Evolutionary conservation across 2,113 vertebrate genomes (phyloP).

Genomic region (Thalassoma bifasciatum): DNA sequence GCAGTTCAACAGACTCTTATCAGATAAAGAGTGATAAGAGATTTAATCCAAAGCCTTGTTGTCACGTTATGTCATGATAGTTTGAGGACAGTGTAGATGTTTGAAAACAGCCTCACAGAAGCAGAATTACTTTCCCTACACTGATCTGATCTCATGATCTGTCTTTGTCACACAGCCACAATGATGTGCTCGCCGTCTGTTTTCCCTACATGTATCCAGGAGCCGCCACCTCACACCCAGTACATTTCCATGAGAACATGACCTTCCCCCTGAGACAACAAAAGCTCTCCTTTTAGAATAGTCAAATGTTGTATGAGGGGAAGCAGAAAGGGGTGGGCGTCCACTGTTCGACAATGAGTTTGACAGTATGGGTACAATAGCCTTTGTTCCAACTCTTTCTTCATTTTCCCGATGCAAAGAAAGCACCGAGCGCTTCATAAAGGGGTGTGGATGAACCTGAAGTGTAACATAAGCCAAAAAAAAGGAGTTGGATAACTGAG

Average conservation of each 20-base stretch:
- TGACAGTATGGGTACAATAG: constrained; percentile 45
- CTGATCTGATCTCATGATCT: neutral
- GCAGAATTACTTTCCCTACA: neutral
- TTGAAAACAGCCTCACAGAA: neutral
- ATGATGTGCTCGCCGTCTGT: constrained; percentile 19
- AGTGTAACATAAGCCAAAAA: constrained; percentile 2
- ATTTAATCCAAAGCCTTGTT: too few relatives aligned
- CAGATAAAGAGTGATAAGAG: too few relatives aligned
- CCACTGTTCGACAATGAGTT: constrained; percentile 56
- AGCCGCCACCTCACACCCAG: constrained; percentile 54
- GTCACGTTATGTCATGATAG: too few relatives aligned
- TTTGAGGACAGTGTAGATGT: neutral
- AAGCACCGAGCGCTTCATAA: constrained; percentile 2
- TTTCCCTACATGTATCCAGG: constrained; percentile 48
- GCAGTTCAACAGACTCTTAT: too few relatives aligned
- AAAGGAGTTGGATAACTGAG: constrained; percentile 24
- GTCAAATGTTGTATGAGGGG: constrained; percentile 34
- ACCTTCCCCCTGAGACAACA: constrained; percentile 71
- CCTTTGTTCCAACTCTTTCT: constrained; percentile 48
- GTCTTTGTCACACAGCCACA: neutral
- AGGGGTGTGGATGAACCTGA: constrained; percentile 2
- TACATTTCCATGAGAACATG: constrained; percentile 76
- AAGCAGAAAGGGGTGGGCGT: constrained; percentile 54
- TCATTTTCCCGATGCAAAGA: constrained; percentile 44
- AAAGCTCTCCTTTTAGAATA: constrained; percentile 67